A percentile compares a stretch with the other conserved stretches of the same genome.
Evolutionary conservation across 1,140 invertebrate species (phyloP).

Genomic region (Zaprionus africanus): DNA sequence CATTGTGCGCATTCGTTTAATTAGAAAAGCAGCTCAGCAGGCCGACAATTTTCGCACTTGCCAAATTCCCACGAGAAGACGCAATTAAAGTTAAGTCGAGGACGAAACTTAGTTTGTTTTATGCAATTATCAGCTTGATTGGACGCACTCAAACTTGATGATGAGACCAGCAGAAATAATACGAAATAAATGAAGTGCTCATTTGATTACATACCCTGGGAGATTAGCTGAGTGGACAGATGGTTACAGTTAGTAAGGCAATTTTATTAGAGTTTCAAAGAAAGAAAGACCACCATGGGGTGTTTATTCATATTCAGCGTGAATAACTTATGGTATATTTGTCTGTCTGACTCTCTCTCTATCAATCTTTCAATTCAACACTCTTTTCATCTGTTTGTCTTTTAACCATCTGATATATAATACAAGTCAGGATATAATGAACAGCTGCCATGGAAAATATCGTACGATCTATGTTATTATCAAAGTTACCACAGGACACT

Average conservation of each 20-base stretch:
- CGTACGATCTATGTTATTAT: too few relatives aligned
- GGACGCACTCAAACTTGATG: background rate
- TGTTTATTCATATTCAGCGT: background rate
- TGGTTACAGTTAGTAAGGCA: background rate
- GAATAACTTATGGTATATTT: too few relatives aligned
- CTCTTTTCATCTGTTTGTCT: too few relatives aligned
- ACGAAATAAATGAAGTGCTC: background rate
- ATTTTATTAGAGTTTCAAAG: too few relatives aligned
- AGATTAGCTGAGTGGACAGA: background rate
- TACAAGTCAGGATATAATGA: too few relatives aligned
- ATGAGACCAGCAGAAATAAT: background rate
- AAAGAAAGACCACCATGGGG: background rate
- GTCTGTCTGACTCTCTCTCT: too few relatives aligned
- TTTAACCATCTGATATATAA: too few relatives aligned
- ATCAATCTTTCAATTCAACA: too few relatives aligned
- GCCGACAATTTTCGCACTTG: slow-evolving; percentile 59
- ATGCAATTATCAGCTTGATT: slow-evolving; percentile 3
- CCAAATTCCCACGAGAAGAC: slow-evolving; percentile 31
- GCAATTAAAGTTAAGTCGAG: slow-evolving; percentile 3
- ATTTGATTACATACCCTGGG: background rate
- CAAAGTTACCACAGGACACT: too few relatives aligned
- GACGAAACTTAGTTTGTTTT: background rate
- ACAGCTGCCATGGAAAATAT: too few relatives aligned
- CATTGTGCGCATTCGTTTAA: slow-evolving; percentile 72
- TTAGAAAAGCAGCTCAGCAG: slow-evolving; percentile 60